These are phyloP conservation scores for Microtus pennsylvanicus DNA, from an alignment of 2,113 vertebrate species.

Conservation along the genomic window DNA sequence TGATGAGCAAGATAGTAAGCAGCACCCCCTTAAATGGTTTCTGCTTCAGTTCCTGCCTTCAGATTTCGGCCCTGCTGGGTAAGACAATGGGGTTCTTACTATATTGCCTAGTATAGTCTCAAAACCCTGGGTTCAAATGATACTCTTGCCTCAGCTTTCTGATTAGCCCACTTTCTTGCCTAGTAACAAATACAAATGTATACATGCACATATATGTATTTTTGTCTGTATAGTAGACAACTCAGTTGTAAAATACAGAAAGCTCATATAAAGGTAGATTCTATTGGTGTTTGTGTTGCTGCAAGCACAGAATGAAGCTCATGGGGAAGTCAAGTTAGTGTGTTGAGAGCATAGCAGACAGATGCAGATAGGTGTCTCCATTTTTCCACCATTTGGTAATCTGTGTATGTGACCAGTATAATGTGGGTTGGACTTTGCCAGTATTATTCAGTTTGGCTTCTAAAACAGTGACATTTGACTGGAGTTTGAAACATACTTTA, in stretches of 20 bases:
- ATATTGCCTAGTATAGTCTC: not conserved
- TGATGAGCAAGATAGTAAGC: not conserved
- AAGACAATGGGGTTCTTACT: not conserved
- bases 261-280: not conserved
- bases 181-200: not conserved
- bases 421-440: not conserved
- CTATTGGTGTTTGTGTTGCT: constrained; percentile 18
- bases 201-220: too few species aligned
- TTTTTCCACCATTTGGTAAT: not conserved
- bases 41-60: not conserved
- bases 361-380: not conserved
- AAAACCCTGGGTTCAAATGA: not conserved
- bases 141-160: not conserved
- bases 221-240: not conserved
- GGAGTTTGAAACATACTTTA: not conserved
- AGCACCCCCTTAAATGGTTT: not conserved
- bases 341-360: not conserved
- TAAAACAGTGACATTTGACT: not conserved
- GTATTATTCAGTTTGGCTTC: not conserved
- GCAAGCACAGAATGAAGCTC: not conserved
- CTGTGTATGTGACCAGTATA: not conserved
- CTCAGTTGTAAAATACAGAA: not conserved
- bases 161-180: not conserved
- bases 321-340: not conserved
- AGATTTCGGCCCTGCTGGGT: not conserved